Evolutionary conservation across 2,113 vertebrate species (phyloP).

Genomic region (Peromyscus polionotus): DNA sequence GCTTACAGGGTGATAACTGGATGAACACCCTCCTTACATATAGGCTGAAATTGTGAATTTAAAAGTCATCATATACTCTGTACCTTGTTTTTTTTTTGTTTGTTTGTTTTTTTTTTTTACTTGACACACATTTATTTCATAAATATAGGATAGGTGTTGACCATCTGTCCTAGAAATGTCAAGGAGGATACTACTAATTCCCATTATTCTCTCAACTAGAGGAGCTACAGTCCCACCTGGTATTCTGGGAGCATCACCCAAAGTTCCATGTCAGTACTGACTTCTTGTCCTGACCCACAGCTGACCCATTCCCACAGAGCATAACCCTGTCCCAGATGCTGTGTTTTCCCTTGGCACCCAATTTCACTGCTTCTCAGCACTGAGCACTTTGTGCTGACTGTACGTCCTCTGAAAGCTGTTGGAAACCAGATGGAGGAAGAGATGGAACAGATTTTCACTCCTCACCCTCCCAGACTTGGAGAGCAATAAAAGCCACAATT

Average conservation of each 20-base stretch:
- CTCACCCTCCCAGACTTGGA: constrained; percentile 13
- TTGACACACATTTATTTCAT: neutral
- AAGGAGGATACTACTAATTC: accelerated
- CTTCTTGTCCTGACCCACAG: constrained; percentile 63
- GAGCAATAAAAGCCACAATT: constrained; percentile 46
- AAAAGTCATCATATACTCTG: neutral
- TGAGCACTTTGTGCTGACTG: constrained; percentile 71
- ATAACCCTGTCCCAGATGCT: constrained; percentile 62
- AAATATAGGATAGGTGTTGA: neutral
- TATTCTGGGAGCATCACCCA: neutral
- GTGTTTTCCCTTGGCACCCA: neutral
- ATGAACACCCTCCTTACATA: constrained; percentile 19
- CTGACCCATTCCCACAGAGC: constrained; percentile 63
- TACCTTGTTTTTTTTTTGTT: neutral
- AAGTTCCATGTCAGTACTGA: neutral
- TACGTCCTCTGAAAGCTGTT: constrained; percentile 64
- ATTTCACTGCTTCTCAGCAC: constrained; percentile 72
- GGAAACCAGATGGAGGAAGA: constrained; percentile 72
- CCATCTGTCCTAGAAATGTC: neutral
- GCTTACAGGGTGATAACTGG: constrained; percentile 13
- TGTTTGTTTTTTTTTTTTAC: neutral
- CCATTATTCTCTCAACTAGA: neutral
- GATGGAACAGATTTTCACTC: constrained; percentile 66
- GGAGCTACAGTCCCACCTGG: accelerated
- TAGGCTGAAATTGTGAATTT: neutral